Conservation (phyloP, 2,797 vertebrate genomes). For the Nannoperca obscura region DNA sequence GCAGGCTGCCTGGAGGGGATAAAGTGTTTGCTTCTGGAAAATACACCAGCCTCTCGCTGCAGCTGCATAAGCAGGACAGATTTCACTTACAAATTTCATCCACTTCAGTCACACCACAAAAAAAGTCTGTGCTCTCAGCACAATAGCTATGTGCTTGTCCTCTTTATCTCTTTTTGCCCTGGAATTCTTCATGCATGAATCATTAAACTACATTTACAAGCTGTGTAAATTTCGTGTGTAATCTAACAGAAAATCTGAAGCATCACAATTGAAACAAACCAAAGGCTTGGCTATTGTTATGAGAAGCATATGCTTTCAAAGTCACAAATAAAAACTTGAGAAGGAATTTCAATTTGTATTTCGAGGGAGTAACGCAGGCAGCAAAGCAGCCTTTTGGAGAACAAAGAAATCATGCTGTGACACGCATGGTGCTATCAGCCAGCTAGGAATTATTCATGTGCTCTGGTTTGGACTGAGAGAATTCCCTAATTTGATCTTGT, state of each 20-base stretch:
- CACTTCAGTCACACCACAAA: slow-evolving; percentile 28
- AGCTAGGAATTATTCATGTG: slow-evolving; percentile 35
- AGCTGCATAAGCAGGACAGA: slow-evolving; percentile 28
- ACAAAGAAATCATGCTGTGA: slow-evolving; percentile 38
- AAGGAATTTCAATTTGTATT: slow-evolving; percentile 28
- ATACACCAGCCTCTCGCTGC: slow-evolving; percentile 16
- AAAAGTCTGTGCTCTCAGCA: slow-evolving; percentile 8
- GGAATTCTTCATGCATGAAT: slow-evolving; percentile 22
- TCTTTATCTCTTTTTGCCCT: not conserved
- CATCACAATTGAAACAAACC: slow-evolving; percentile 1
- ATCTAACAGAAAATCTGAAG: slow-evolving; percentile 13
- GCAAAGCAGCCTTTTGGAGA: slow-evolving; percentile 27
- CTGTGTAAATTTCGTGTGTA: slow-evolving; percentile 2
- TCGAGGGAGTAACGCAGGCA: slow-evolving; percentile 16
- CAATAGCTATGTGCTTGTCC: not conserved
- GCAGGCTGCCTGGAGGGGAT: slow-evolving; percentile 11
- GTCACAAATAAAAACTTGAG: slow-evolving; percentile 20
- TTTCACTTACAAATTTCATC: slow-evolving; percentile 34
- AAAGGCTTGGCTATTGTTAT: slow-evolving; percentile 27
- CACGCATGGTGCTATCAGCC: slow-evolving; percentile 14
- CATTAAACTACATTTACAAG: slow-evolving; percentile 15
- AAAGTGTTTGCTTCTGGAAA: slow-evolving; percentile 18
- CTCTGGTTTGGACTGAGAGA: slow-evolving; percentile 15
- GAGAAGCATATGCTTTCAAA: slow-evolving; percentile 28
- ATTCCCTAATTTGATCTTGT: slow-evolving; percentile 5